A percentile compares a stretch with the other conserved stretches of the same genome.
phyloP scores from a whole-genome alignment of 1,140 invertebrate species.

The Babylonia areolata region DNA sequence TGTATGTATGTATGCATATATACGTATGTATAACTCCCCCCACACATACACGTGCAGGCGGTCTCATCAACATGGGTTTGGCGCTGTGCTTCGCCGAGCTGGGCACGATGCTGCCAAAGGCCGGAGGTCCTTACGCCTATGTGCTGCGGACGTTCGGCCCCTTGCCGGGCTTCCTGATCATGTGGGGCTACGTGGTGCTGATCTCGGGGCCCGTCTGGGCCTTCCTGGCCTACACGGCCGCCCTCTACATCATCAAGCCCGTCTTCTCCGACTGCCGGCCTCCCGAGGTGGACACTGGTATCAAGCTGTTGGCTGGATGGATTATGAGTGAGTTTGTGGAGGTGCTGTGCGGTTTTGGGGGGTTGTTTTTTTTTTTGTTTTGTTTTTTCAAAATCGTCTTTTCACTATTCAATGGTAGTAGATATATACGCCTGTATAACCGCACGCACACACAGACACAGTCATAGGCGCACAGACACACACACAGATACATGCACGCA shows the following conservation, averaged over 20 bases:
- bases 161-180: slow-evolving; percentile 93
- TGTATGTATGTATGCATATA: not conserved
- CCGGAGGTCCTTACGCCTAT: slow-evolving; percentile 98
- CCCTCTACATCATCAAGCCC: slow-evolving; percentile 68
- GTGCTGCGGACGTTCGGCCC: slow-evolving; percentile 91
- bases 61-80: slow-evolving; percentile 84
- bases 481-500: too few relatives aligned
- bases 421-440: too few relatives aligned
- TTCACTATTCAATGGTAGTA: too few relatives aligned
- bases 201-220: slow-evolving; percentile 85
- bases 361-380: too few relatives aligned
- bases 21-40: too few relatives aligned
- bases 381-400: too few relatives aligned
- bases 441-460: too few relatives aligned
- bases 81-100: slow-evolving; percentile 98
- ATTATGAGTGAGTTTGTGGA: slow-evolving; percentile 65
- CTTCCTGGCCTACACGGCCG: slow-evolving; percentile 66
- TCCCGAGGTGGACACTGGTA: slow-evolving; percentile 50
- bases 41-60: slow-evolving; percentile 76
- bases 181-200: slow-evolving; percentile 85
- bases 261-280: slow-evolving; percentile 60
- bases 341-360: too few relatives aligned
- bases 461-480: too few relatives aligned
- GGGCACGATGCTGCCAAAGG: slow-evolving; percentile 93
- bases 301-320: slow-evolving; percentile 64